phyloP scores from a whole-genome alignment of 2,113 vertebrate species.

The Syrmaticus mikado region DNA sequence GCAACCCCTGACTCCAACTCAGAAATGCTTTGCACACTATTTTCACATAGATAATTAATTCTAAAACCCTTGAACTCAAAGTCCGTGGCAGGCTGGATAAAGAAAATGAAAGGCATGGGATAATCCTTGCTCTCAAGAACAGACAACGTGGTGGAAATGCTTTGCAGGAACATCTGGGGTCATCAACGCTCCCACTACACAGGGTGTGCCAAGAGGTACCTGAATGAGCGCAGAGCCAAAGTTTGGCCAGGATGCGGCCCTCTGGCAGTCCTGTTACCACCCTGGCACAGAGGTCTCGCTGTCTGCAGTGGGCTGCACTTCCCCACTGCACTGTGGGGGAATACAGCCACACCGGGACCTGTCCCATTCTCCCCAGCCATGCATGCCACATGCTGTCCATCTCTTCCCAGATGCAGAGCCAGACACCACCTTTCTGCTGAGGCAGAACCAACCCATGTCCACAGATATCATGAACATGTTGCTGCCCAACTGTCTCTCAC shows the following conservation, averaged over 20 bases:
- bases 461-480: not conserved
- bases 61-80: constrained; percentile 39
- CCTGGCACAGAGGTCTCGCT: not conserved
- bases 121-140: constrained; percentile 35
- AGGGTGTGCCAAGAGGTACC: not conserved
- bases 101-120: constrained; percentile 55
- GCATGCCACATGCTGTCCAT: not conserved
- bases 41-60: constrained; percentile 62
- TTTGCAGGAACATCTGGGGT: constrained; percentile 43
- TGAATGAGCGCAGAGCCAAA: constrained; percentile 19
- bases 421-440: not conserved
- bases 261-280: not conserved
- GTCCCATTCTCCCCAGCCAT: not conserved
- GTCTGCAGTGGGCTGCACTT: not conserved
- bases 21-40: constrained; percentile 54
- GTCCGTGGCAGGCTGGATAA: constrained; percentile 33
- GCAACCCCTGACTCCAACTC: constrained; percentile 59
- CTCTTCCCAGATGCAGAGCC: not conserved
- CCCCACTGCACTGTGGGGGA: not conserved
- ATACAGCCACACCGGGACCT: not conserved
- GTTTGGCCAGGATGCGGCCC: constrained; percentile 2
- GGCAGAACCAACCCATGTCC: not conserved
- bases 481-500: not conserved
- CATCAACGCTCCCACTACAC: not conserved
- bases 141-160: constrained; percentile 21